Evolutionary conservation across 2,113 vertebrate species (phyloP).

Genomic region (Emydocephalus ijimae): DNA sequence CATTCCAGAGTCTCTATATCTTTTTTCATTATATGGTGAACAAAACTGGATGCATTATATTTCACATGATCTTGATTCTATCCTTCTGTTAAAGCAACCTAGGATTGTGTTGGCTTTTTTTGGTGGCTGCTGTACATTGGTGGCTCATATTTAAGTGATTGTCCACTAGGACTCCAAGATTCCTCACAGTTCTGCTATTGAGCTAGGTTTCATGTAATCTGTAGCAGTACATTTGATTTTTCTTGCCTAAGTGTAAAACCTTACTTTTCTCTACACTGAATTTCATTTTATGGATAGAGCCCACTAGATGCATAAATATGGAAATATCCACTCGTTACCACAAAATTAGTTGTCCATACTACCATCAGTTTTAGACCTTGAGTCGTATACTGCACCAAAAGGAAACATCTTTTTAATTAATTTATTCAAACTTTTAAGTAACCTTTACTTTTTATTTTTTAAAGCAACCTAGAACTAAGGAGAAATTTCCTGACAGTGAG

Average conservation of each 20-base stretch:
- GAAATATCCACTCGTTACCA: background rate
- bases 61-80: no score
- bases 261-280: background rate
- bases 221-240: background rate
- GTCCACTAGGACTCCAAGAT: no score
- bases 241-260: background rate
- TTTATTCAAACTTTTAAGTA: background rate
- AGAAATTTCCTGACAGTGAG: background rate
- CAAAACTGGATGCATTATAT: no score
- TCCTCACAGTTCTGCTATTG: background rate
- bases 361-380: background rate
- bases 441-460: background rate
- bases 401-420: background rate
- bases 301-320: background rate
- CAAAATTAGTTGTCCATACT: background rate
- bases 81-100: no score
- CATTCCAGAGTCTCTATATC: no score
- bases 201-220: background rate
- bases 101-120: no score
- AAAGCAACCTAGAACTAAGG: background rate
- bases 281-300: background rate
- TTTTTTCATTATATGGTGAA: no score
- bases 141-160: no score
- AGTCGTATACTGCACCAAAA: background rate
- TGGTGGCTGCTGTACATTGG: no score